Conservation (phyloP, 2,113 vertebrate species). For the Lampris megalopsis region DNA sequence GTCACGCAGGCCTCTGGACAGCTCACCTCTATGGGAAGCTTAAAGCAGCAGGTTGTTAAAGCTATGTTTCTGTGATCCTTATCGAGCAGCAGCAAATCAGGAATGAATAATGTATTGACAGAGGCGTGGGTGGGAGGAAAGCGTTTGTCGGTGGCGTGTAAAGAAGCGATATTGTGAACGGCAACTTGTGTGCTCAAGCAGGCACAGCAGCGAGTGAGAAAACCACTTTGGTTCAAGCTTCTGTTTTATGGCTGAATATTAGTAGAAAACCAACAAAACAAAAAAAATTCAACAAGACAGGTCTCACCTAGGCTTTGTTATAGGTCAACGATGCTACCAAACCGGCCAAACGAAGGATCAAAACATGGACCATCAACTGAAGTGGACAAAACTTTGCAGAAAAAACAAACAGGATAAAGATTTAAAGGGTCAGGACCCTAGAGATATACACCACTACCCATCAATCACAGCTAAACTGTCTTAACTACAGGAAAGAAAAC, state of each 20-base stretch:
- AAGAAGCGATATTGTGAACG: constrained; percentile 87
- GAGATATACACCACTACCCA: constrained; percentile 27
- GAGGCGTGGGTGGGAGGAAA: constrained; percentile 84
- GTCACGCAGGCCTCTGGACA: constrained; percentile 60
- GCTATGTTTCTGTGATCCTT: constrained; percentile 66
- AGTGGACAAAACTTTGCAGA: constrained; percentile 23
- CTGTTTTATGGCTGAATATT: constrained; percentile 92
- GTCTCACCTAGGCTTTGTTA: constrained; percentile 81
- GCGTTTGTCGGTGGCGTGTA: constrained; percentile 90
- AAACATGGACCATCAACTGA: constrained; percentile 53
- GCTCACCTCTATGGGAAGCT: constrained; percentile 52
- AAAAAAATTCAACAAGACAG: constrained; percentile 40
- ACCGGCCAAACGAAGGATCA: constrained; percentile 55
- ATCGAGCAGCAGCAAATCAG: constrained; percentile 62
- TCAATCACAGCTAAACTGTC: constrained; percentile 39
- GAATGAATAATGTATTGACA: constrained; percentile 73
- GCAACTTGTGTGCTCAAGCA: constrained; percentile 89
- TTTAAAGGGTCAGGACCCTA: constrained; percentile 32
- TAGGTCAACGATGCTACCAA: constrained; percentile 81
- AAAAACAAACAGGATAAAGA: constrained; percentile 46
- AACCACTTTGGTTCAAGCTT: constrained; percentile 99
- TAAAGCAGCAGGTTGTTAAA: constrained; percentile 73
- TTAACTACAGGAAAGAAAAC: constrained; percentile 42
- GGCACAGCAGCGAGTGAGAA: constrained; percentile 98
- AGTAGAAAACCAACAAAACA: constrained; percentile 69